Base-by-base conservation (phyloP, 2,113 vertebrate species). In the Tympanuchus pallidicinctus region DNA sequence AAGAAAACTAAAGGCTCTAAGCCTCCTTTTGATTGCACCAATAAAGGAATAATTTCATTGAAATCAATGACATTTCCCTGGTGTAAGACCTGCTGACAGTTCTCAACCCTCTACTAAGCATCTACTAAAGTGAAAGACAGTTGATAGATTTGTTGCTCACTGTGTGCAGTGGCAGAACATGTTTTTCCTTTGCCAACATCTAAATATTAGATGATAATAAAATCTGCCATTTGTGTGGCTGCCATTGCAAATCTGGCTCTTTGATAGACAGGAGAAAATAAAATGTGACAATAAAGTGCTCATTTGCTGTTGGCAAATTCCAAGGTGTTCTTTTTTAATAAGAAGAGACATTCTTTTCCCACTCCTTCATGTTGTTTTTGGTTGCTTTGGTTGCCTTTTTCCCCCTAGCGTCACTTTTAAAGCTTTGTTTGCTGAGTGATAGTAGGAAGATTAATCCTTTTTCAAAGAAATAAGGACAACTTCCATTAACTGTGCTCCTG, bases 391-490 rank as follows among this genome's bases (percentile, higher is more conserved):
- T 64, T 64, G 61, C 60, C 32, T 19, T 61, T 40, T 18, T 86
- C 77, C 43, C 43, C 15, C 6, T 40, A 45, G 20, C 59, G 60
- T 85, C 61, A 83, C 73, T 79, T 92, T 82, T 54, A 56, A 94
- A 65, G n/a, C n/a, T 48, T 83, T 90, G 24, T 84, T 95, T 78
- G 27, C 65, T 79, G 25, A 64, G 16, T 76, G 79, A 79, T 56
- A 19, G 18, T 21, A 21, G 52, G 57, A 90, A 89, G 82, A 94
- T 47, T 48, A 89, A 93, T 93, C 40, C 59, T 34, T 82, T 90
- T 76, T 65, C 43, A 94, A 95, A 92, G 48, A 92, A 81, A 48
- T 84, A 90, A 79, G 43, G 72, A 83, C 47, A 89, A n/a, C 40
- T 66, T 78, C 22, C 67, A 67, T 60, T 32, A 76, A 56, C 12